Base-by-base conservation (phyloP, 2,797 vertebrate genomes). In the Sebastes steindachneri region DNA sequence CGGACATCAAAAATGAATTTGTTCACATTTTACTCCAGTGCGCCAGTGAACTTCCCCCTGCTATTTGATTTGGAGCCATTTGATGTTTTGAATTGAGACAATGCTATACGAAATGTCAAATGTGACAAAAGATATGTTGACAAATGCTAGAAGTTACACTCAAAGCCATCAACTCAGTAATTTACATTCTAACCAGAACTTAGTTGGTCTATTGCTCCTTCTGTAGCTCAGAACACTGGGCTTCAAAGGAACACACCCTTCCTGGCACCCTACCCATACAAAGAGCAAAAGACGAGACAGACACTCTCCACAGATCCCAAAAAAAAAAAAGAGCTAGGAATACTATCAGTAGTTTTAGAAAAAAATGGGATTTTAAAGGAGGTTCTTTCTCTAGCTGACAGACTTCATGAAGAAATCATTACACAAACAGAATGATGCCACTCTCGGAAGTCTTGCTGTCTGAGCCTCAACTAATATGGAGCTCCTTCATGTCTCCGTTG, bases 401-500 rank as follows among this genome's bases (percentile, higher is more conserved):
- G 45, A 55, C 45, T 37, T 66, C 21, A 70, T 75, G 9, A 75
- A 68, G 65, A 73, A 69, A 58, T 62, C 26, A 54, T 58, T 69
- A 65, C 23, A 77, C 5, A 37, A 55, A 77, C 29, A 68, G 23
- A 41, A 45, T 25, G 17, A 55, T 31, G 19, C 48, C 58, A 63
- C 29, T 57, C 21, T 65, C 4, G 5, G 23, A 65, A 21, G 8
- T n/a, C 33, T 68, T 51, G 28, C 60, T 80, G 23, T 70, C 23
- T 64, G 58, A 70, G 17, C 21, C 8, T n/a, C 15, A 55, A 25
- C 62, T 29, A 60, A 65, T 31, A 26, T 55, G 2, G 29, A 29
- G 25, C 15, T 25, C 17, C 37, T 67, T 66, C 48, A 65, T 78
- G 5, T 78, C 26, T 45, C 4, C 11, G 12, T 19, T 7, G 29